phyloP scores from a whole-genome alignment of 2,113 vertebrate species.

The Vicugna pacos region DNA sequence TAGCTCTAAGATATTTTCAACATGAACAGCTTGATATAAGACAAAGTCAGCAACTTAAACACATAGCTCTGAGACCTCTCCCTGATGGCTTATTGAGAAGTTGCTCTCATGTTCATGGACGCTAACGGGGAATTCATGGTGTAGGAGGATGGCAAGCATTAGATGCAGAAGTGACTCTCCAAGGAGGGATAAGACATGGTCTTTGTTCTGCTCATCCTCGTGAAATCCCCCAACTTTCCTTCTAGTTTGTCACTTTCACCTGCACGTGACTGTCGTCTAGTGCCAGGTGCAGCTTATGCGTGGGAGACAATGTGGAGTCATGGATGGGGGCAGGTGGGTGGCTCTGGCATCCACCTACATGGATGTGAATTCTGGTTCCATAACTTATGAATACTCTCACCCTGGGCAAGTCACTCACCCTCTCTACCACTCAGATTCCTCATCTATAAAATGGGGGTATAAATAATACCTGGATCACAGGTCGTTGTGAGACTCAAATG shows the following conservation, averaged over 20 bases:
- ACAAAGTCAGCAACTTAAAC: background rate
- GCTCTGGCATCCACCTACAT: accelerated
- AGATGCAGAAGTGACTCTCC: background rate
- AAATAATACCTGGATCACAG: background rate
- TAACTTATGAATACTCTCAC: background rate
- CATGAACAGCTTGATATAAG: background rate
- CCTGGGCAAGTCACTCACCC: background rate
- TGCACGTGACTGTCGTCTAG: too few species aligned
- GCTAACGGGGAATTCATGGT: too few species aligned
- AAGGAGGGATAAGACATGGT: background rate
- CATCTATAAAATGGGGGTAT: background rate
- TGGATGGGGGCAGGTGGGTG: accelerated
- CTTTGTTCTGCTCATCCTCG: background rate
- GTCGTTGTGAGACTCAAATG: background rate
- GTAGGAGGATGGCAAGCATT: too few species aligned
- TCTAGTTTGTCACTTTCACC: background rate
- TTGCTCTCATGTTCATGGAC: background rate
- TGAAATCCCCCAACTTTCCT: too few species aligned
- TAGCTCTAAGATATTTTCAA: constrained; percentile 35
- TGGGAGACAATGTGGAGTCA: background rate
- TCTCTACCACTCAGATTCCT: background rate
- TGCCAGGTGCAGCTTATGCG: too few species aligned
- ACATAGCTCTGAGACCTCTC: background rate
- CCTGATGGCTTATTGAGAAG: background rate
- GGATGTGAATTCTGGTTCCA: background rate